Base-by-base conservation (phyloP, 2,888 invertebrate species). In the Hydriomena furcata region DNA sequence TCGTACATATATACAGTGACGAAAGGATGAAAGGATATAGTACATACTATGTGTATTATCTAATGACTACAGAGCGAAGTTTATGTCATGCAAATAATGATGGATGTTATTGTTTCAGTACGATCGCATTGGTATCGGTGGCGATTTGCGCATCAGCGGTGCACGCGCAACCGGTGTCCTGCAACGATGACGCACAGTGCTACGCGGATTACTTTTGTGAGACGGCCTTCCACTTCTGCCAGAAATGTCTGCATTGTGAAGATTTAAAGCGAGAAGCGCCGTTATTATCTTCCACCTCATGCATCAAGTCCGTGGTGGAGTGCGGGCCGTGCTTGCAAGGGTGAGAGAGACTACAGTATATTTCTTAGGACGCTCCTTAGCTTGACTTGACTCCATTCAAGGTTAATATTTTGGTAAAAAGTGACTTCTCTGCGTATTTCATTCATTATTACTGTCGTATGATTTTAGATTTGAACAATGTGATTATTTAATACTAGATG, bases 261-360 rank as follows among this genome's bases (percentile, higher is more conserved):
- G 67, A 73, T 30, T 65, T 79, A 11, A 75, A 77, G 31, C 70
- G 84, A 5, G 68, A 75, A n/a, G 64, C 72, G 1, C 71, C 73
- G 0, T 6, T 21, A n/a, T 8, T 32, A 2, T 34, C 56, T 0
- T 23, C 52, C 1, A 52, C 55, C 0, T 2, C 42, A 0, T 85
- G 86, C 52, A 71, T 82, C 47, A 76, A 66, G 28, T 79, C 81
- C 0, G 71, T 83, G 1, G 43, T 64, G 1, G 68, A 78, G 1
- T 86, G 86, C 53, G 86, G 86, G 24, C 46, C 64, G 0, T 86
- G 86, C 53, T 57, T 76, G 8, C 44, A 51, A 42, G 58, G 55
- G 60, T 63, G 10, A 53, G 55, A 10, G 6, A 17, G 17, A 2
- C 2, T 4, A 17, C 17, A 4, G 17, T 17, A 4, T 4, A n/a